Evolutionary conservation across 2,797 vertebrate species (phyloP), one percentile per base, ranked within the genome.

Genomic region (Crenuchus spilurus): DNA sequence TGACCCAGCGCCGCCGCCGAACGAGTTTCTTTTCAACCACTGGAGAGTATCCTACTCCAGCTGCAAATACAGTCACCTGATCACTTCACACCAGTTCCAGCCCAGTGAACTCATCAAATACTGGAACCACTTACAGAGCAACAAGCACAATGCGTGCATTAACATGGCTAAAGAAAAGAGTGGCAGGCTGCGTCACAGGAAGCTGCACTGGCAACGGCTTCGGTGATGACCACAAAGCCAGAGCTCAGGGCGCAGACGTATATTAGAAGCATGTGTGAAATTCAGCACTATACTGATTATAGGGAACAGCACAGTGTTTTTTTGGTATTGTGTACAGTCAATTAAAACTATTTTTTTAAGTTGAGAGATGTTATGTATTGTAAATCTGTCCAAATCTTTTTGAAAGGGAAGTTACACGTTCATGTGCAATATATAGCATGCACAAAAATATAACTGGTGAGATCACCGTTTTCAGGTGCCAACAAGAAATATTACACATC

Each of bases 61-160:
- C 89, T 99, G 98, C 90, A 99, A 99, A 94, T 99, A 99, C 87
- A 99, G 97, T 85, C 97, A 99, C 91, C 92, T 99, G 81, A 99
- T 99, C 92, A 99, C 98, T 77, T 99, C 98, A 74, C 98, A 99
- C 90, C 97, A 99, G 94, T 99, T 99, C 90, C 95, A 96, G 66
- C 98, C 98, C 60, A 94, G 91, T 5, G 98, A 99, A 90, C 94
- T 99, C 85, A 88, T 98, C 88, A 99, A 98, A 87, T 98, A 97
- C 89, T 99, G 98, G 98, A 97, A 95, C 89, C 97, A 99, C 89
- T 91, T 99, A 87, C 97, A 99, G 92, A 96, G 91, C 89, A 99
- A 99, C 92, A 99, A 99, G 95, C 95, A 97, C 94, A 98, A 96
- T 0, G 96, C 97, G 85, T 99, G 98, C 66, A 90, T 94, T 86